Conservation (phyloP, 2,113 vertebrate genomes). For the Cricetomys ansorgei region DNA sequence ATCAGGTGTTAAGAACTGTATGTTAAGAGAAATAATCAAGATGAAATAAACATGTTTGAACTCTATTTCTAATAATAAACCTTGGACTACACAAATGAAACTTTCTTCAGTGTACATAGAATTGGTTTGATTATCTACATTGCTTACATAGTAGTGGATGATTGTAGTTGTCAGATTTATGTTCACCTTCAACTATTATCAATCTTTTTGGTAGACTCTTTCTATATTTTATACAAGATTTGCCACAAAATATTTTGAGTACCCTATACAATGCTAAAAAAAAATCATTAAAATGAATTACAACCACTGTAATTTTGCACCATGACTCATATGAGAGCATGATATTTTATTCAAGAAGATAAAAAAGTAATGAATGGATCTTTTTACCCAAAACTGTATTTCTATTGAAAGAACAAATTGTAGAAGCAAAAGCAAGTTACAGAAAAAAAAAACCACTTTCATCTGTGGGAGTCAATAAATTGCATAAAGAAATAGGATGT, state of each 20-base stretch:
- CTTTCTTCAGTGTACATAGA: neutral
- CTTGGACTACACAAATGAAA: neutral
- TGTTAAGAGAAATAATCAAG: neutral
- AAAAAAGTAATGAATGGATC: neutral
- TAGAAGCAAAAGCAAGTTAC: constrained; percentile 13
- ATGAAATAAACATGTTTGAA: neutral
- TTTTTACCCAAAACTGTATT: neutral
- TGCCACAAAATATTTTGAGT: neutral
- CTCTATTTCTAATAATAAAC: neutral
- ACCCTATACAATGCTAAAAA: neutral
- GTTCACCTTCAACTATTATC: neutral
- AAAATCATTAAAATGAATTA: neutral
- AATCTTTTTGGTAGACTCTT: neutral
- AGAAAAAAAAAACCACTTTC: neutral
- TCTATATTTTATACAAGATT: neutral
- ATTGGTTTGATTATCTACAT: neutral
- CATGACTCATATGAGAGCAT: neutral
- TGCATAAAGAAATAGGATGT: neutral
- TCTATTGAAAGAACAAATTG: neutral
- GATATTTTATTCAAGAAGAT: constrained; percentile 32
- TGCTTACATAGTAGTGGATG: neutral
- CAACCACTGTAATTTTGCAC: neutral
- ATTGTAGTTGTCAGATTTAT: neutral
- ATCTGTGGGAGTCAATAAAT: neutral
- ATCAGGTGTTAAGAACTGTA: neutral